Conservation (phyloP, 2,113 vertebrate genomes). For the Orthonyx spaldingii region DNA sequence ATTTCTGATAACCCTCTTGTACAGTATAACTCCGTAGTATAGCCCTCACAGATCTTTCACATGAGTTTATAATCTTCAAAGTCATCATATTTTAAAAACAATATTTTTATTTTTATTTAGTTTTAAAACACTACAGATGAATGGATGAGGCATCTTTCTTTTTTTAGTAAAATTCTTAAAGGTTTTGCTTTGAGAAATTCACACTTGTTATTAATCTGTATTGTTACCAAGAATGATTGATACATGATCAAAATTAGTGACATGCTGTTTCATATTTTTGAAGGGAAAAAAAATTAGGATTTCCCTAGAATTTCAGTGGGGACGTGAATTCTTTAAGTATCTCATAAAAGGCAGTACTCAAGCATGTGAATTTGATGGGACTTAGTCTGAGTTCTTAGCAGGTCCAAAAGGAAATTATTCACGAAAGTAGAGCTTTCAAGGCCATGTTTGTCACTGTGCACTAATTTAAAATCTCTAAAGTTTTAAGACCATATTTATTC, state of each 20-base stretch:
- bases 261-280: background rate
- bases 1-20: background rate
- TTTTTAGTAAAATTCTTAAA: background rate
- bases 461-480: background rate
- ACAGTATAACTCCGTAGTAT: background rate
- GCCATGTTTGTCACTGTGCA: background rate
- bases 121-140: background rate
- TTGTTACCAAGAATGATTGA: background rate
- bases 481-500: background rate
- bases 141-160: rapidly evolving
- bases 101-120: background rate
- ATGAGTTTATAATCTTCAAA: background rate
- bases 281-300: background rate
- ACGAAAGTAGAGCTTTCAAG: background rate
- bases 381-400: background rate
- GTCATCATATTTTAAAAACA: background rate
- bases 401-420: background rate
- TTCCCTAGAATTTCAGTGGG: background rate
- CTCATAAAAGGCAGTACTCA: background rate
- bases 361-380: background rate
- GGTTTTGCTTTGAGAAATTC: background rate
- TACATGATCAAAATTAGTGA: background rate
- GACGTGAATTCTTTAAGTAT: background rate
- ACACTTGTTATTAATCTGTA: background rate
- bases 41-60: background rate